Conservation (phyloP, 2,113 vertebrate species). For the Haemorhous mexicanus region DNA sequence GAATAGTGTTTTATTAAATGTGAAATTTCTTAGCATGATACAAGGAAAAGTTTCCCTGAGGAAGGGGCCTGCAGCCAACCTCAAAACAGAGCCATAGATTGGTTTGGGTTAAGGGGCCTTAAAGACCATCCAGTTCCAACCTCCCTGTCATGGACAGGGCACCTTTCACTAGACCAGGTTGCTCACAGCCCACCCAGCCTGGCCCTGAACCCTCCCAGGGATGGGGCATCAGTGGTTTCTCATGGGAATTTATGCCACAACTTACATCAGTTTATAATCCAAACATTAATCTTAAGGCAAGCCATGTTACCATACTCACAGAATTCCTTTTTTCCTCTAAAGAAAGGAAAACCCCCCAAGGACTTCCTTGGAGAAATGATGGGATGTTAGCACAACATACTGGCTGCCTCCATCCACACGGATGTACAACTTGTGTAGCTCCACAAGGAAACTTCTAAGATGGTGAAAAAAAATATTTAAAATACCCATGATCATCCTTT, state of each 20-base stretch:
- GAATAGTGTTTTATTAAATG: neutral
- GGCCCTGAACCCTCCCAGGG: neutral
- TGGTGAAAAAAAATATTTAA: neutral
- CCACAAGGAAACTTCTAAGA: neutral
- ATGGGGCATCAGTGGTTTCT: neutral
- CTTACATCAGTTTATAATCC: neutral
- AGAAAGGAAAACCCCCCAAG: neutral
- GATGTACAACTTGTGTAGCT: neutral
- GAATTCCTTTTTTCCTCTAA: neutral
- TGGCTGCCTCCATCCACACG: neutral
- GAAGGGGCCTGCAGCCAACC: neutral
- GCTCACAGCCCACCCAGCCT: neutral
- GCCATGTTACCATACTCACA: neutral
- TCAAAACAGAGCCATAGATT: neutral
- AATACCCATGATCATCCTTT: neutral
- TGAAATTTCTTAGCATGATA: neutral
- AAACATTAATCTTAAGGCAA: neutral
- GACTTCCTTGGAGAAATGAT: neutral
- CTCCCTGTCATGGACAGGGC: accelerated
- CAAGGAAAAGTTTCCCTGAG: neutral
- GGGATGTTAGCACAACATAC: neutral
- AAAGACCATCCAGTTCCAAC: neutral
- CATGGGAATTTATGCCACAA: neutral
- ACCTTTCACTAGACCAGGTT: neutral
- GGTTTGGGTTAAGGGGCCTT: neutral